Base-by-base conservation (phyloP, 2,888 invertebrate genomes). In the Eremobia ochroleuca region DNA sequence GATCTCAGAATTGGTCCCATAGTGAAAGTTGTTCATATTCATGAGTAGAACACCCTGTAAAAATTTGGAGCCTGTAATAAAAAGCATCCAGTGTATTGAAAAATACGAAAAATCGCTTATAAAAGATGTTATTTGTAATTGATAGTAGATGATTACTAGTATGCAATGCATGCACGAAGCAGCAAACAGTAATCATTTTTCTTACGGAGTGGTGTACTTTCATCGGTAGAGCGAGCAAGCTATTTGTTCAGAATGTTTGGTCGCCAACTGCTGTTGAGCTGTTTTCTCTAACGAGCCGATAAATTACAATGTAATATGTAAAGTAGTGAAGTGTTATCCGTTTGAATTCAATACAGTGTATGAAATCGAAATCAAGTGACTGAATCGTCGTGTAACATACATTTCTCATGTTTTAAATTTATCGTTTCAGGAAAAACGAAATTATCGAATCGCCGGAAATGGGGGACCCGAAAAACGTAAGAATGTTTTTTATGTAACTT, bases 191-290 rank as follows among this genome's bases (percentile, higher is more conserved):
- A 90, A 91, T 91, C 76, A 92, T 93, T 92, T 79, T 91, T 91
- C 88, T 92, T 93, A 92, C 92, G 90, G 90, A 93, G 85, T 84
- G 80, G 89, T 87, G 92, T 91, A 90, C 91, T 93, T 92, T 94
- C 92, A 88, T 91, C 93, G 94, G 92, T 93, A 94, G 91, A 94
- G 92, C 89, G 94, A 92, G 89, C 94, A 94, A 89, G 93, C 92
- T 91, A 93, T 93, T 94, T 92, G 93, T 92, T 93, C 91, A 93
- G 92, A 92, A 92, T 92, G 92, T 94, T 92, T 93, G 90, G 90
- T 92, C 90, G 91, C 89, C 89, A 90, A 91, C 86, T 89, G 88
- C 84, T 89, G 86, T 84, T 84, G 87, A 85, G 87, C 90, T 84
- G 93, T 93, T 94, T 93, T 94, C 94, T 94, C 92, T 90, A 93